Conservation (phyloP, 2,113 vertebrate genomes). For the Carassius auratus region DNA sequence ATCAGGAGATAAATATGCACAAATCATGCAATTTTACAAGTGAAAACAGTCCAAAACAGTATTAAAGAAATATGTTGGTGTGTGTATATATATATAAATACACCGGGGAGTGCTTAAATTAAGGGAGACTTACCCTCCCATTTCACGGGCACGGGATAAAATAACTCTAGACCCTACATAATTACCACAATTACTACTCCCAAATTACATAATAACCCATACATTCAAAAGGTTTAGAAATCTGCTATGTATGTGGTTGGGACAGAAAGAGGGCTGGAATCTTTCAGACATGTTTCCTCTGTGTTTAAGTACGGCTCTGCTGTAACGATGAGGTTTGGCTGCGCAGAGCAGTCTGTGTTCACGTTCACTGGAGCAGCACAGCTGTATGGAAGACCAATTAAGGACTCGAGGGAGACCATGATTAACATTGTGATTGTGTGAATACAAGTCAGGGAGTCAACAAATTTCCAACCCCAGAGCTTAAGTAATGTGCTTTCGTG, state of each 20-base stretch:
- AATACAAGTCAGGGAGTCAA: constrained; percentile 48
- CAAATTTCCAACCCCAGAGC: constrained; percentile 35
- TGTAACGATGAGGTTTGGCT: constrained; percentile 48
- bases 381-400: constrained; percentile 53
- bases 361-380: constrained; percentile 52
- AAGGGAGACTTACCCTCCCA: constrained; percentile 50
- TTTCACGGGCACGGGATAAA: constrained; percentile 50
- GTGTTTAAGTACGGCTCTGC: neutral
- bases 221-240: constrained; percentile 54
- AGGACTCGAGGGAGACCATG: constrained; percentile 48
- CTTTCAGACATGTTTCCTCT: constrained; percentile 47
- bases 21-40: too few relatives aligned
- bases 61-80: too few relatives aligned
- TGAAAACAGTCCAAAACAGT: too few relatives aligned
- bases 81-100: neutral
- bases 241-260: constrained; percentile 45
- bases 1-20: too few relatives aligned
- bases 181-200: constrained; percentile 60
- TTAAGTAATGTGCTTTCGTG: constrained; percentile 34
- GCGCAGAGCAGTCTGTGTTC: constrained; percentile 35
- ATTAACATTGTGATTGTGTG: constrained; percentile 54
- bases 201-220: constrained; percentile 61
- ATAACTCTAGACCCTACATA: constrained; percentile 52
- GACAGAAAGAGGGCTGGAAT: constrained; percentile 20
- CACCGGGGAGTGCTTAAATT: constrained; percentile 46